These are phyloP conservation scores for Acipenser transmontanus DNA, from an alignment of 2,797 vertebrate species.

Conservation along the genomic window DNA sequence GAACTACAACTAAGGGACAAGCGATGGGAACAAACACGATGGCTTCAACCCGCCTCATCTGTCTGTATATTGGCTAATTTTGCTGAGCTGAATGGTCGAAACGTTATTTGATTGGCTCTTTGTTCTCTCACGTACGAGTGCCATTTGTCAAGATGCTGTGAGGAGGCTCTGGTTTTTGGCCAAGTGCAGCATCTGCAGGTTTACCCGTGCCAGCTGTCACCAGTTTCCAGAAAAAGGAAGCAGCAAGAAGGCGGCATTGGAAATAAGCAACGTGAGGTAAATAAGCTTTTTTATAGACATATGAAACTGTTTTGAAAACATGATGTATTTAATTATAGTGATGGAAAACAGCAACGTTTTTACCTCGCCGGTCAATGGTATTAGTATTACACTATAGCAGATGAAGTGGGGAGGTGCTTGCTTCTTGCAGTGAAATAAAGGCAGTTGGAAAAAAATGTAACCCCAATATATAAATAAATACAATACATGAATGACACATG, in stretches of 20 bases:
- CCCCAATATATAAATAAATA: neutral
- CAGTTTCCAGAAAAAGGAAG: neutral
- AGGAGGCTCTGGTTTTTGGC: constrained; percentile 41
- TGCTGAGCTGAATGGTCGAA: constrained; percentile 28
- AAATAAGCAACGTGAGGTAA: too few species aligned
- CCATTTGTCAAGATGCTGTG: constrained; percentile 37
- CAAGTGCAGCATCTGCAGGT: constrained; percentile 50
- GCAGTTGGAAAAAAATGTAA: constrained; percentile 4
- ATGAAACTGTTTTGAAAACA: too few species aligned
- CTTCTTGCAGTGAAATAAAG: constrained; percentile 1
- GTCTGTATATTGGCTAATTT: constrained; percentile 46
- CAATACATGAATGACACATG: constrained; percentile 2
- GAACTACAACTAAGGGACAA: too few species aligned
- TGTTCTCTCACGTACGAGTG: constrained; percentile 28
- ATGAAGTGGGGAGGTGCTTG: neutral
- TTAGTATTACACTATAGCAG: too few species aligned
- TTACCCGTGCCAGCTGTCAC: constrained; percentile 12
- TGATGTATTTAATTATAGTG: too few species aligned
- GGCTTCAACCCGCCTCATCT: constrained; percentile 43
- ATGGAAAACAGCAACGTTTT: too few species aligned
- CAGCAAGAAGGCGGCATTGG: too few species aligned
- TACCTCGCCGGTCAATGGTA: too few species aligned
- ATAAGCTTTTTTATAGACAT: too few species aligned
- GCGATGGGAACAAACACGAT: constrained; percentile 39
- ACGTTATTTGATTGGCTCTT: constrained; percentile 51